Percentiles rank a stretch among this genome's conserved stretches.
phyloP scores from a whole-genome alignment of 2,797 vertebrate species.

The Argyrosomus regius region DNA sequence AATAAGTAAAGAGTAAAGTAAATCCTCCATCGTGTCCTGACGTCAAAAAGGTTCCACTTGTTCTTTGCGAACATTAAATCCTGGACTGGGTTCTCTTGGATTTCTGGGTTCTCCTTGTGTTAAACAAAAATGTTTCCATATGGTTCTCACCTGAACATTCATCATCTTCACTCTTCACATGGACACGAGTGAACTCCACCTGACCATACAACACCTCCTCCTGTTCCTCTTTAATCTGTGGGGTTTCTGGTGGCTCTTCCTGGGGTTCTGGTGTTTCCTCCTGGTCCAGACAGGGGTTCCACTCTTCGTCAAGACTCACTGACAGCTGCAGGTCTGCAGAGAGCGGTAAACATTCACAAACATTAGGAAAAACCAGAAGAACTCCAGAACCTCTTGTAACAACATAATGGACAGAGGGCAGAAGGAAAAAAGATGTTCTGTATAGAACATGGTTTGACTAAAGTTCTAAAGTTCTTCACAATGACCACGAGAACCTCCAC shows the following conservation, averaged over 20 bases:
- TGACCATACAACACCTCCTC: background rate
- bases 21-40: too few species aligned
- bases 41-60: too few species aligned
- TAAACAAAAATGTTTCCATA: background rate
- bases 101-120: background rate
- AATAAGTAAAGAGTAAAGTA: too few species aligned
- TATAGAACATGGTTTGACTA: too few species aligned
- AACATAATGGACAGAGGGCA: too few species aligned
- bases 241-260: background rate
- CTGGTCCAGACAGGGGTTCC: background rate
- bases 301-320: background rate
- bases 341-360: background rate
- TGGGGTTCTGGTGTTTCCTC: background rate
- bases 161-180: background rate
- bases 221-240: constrained; percentile 27
- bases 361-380: background rate
- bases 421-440: too few species aligned
- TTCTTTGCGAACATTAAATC: background rate
- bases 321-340: constrained; percentile 21
- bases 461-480: too few species aligned
- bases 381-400: too few species aligned
- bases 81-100: background rate
- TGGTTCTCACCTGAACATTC: background rate
- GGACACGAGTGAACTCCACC: background rate
- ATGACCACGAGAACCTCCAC: too few species aligned